Evolutionary conservation across 2,888 invertebrate genomes (phyloP), one percentile per base, ranked within the genome.

Genomic region (Chromoteleia sp.): DNA sequence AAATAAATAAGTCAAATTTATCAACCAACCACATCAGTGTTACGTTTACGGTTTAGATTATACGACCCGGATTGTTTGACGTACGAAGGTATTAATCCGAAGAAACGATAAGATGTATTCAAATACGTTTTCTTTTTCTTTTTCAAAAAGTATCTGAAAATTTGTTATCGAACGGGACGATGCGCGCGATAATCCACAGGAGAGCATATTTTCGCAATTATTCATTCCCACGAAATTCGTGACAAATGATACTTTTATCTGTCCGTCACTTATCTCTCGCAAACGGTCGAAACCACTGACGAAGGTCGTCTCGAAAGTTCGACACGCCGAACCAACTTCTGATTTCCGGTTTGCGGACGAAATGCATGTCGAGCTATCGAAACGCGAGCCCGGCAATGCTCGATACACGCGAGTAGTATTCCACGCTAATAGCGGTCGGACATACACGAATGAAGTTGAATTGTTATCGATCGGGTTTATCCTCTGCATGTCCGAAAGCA

Each of bases 401-500:
- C 73, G 45, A 56, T 67, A 58, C 71, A 65, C 63, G 63, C 77
- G 50, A 71, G 58, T 58, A 25, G 30, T 58, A 65, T 79, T 65
- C 58, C 67, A 30, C 36, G 67, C 59, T 73, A 79, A 73, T 67
- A 65, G 54, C 45, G 48, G 36, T 39, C 58, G 73, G 43, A 36
- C 71, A 15, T 67, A 79, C 67, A 67, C 78, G 67, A 71, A 65
- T 71, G 58, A 71, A 79, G 58, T 79, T 71, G 78, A 78, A 78
- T 78, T 71, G 78, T 43, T 78, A 78, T 78, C 65, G 78, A 78
- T 78, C 71, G 41, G 70, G 12, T 58, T 77, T 78, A 78, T 71
- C 71, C 78, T 58, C 39, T 71, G 78, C 78, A 78, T 78, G 78
- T 78, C 78, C 78, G 50, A 78, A 77, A 78, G 78, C 65, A 78